These are phyloP conservation scores for Pyrgilauda ruficollis DNA, from an alignment of 2,113 vertebrate genomes.

Conservation along the genomic window DNA sequence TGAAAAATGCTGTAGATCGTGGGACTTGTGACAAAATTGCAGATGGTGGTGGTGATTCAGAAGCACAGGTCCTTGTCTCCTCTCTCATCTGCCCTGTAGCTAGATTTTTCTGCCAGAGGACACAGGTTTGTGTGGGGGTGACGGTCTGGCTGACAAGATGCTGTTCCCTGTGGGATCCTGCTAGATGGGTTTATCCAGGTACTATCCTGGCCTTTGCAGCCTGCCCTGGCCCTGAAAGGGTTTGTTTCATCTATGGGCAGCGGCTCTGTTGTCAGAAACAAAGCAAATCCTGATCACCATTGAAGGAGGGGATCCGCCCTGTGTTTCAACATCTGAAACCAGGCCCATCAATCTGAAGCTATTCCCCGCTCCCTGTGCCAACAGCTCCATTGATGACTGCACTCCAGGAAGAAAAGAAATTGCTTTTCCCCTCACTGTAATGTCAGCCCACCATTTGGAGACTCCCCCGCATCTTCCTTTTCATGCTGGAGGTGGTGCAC, in stretches of 20 bases:
- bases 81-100: background rate
- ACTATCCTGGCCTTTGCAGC: background rate
- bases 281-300: background rate
- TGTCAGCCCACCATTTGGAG: conserved; percentile 28
- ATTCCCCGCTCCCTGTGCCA: conserved; percentile 11
- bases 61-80: background rate
- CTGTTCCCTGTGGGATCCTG: background rate
- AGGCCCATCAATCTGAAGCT: conserved; percentile 39
- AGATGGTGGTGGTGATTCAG: background rate
- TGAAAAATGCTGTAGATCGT: background rate
- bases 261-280: background rate
- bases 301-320: conserved; percentile 13
- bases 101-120: background rate
- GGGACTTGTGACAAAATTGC: background rate
- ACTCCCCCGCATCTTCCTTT: conserved; percentile 49
- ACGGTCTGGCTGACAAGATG: background rate
- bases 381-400: conserved; percentile 22
- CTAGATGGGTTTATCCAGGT: background rate
- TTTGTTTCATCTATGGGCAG: background rate
- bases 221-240: background rate
- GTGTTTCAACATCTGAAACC: conserved; percentile 42
- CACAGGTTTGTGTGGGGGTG: background rate
- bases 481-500: conserved; percentile 29
- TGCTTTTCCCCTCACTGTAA: conserved; percentile 19
- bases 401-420: conserved; percentile 58